These are phyloP conservation scores for Microctenopoma stevenorrisi DNA, from an alignment of 2,797 vertebrate species.

Conservation along the genomic window DNA sequence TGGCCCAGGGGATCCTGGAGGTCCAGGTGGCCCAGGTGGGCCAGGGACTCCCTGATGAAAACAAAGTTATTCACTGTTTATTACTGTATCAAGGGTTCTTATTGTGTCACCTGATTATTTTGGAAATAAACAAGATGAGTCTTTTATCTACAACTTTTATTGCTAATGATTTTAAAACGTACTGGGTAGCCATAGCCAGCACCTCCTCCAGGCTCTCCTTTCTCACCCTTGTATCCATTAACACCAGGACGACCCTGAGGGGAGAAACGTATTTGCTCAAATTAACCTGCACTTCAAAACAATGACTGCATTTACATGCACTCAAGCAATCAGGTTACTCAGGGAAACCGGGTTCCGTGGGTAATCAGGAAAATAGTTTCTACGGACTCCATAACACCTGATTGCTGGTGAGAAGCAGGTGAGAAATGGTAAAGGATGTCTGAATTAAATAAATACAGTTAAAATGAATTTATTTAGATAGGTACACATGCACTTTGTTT, in stretches of 20 bases:
- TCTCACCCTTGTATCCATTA: constrained; percentile 95
- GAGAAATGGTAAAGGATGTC: no score
- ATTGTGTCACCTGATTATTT: no score
- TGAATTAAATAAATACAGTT: no score
- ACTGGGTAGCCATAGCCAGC: constrained; percentile 81
- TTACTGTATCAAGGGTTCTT: no score
- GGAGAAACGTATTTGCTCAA: constrained; percentile 8
- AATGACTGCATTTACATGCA: background rate
- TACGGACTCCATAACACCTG: no score
- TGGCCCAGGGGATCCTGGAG: constrained; percentile 84
- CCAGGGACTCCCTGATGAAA: constrained; percentile 84
- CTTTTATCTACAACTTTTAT: background rate
- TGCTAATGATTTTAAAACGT: constrained; percentile 63
- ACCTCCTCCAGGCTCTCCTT: constrained; percentile 84
- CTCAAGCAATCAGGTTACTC: no score
- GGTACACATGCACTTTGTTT: no score
- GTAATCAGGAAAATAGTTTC: no score
- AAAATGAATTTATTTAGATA: no score
- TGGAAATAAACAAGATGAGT: no score
- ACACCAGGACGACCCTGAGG: constrained; percentile 93
- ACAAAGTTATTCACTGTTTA: constrained; percentile 11
- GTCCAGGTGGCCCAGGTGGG: constrained; percentile 84
- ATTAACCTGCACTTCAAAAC: background rate
- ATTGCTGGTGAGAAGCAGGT: no score
- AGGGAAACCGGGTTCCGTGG: no score